phyloP scores from a whole-genome alignment of 2,888 invertebrate genomes.

The Eulithis testata region DNA sequence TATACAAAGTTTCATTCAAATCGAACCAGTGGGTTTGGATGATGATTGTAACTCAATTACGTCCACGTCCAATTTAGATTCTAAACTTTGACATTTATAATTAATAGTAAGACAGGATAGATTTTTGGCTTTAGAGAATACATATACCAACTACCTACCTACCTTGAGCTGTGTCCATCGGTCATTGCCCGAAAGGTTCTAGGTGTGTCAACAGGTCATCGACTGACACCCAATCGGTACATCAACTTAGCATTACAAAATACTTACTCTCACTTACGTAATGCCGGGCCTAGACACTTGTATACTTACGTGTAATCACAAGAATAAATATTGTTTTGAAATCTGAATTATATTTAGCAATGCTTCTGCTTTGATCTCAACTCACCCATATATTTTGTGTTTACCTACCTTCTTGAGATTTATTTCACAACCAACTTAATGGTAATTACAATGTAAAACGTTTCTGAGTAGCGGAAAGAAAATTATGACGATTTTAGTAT shows the following conservation, averaged over 20 bases:
- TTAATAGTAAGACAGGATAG: too few species aligned
- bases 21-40: too few species aligned
- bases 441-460: neutral
- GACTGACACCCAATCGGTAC: constrained; percentile 76
- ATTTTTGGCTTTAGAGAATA: too few species aligned
- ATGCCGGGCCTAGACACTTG: constrained; percentile 42
- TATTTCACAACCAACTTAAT: neutral
- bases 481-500: too few species aligned
- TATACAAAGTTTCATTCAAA: too few species aligned
- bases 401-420: neutral
- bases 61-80: too few species aligned
- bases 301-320: constrained; percentile 11
- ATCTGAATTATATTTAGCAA: constrained; percentile 17
- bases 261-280: constrained; percentile 77
- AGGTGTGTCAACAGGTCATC: constrained; percentile 79
- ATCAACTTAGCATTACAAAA: constrained; percentile 80
- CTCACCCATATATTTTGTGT: neutral
- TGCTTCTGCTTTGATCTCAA: neutral
- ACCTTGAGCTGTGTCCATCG: constrained; percentile 40
- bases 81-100: too few species aligned
- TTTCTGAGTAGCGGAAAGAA: too few species aligned
- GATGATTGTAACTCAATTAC: too few species aligned
- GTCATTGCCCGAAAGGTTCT: constrained; percentile 61
- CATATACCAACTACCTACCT: constrained; percentile 5
- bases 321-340: constrained; percentile 27